Base-by-base conservation (phyloP, 2,113 vertebrate genomes). In the Alethe diademata region DNA sequence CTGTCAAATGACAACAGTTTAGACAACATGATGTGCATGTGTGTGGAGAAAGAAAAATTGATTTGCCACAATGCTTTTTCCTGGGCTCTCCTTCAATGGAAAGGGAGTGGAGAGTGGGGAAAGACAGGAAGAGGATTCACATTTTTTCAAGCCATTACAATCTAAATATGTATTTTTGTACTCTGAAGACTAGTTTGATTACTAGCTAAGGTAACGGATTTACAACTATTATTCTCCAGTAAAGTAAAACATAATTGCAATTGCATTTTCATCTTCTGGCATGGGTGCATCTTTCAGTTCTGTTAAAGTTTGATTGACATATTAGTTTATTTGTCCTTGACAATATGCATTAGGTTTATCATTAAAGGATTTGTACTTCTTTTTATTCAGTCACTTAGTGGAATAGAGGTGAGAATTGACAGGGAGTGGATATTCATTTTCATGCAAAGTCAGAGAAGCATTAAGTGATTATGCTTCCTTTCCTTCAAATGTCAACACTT, bases 401-500 rank as follows among this genome's bases (percentile, higher is more conserved):
- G 91, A 96, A 96, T 11, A 76, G 93, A 97, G 97, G 97, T 97
- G 96, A 98, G 95, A 96, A 97, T 67, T 98, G 98, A 97, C 97
- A 97, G 85, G 85, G 91, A 97, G 84, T 78, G 97, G 98, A 96
- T 97, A 96, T 96, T 97, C 79, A 97, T 98, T 98, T 97, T 94
- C 86, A 96, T 90, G 93, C 95, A 91, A 96, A 97, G 94, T 93
- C 95, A 97, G 82, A 86, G 93, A 97, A 96, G 94, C 97, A 95
- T 98, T 97, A 96, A 95, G 96, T 95, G 88, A 97, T 97, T 96
- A 95, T 88, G 84, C 96, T 97, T 98, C 95, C 92, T 95, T 97
- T 97, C 97, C 95, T 97, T 98, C 97, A 96, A 93, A 97, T 95
- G 97, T 98, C 98, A 97, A 96, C 93, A 94, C 95, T 97, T 94